Base-by-base conservation (phyloP, 2,888 invertebrate species). In the Malachius bipustulatus region DNA sequence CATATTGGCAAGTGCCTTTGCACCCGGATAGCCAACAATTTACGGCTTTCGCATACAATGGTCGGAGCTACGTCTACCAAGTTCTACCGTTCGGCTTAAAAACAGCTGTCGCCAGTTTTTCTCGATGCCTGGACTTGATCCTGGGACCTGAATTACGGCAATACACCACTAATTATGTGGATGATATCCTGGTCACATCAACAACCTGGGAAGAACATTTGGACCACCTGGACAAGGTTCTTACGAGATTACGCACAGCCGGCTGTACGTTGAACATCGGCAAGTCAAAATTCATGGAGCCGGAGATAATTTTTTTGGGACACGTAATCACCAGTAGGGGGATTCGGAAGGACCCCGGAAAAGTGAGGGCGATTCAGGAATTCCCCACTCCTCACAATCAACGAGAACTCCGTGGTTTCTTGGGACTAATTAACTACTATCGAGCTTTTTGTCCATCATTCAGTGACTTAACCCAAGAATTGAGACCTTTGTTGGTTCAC, bases 171-270 rank as follows among this genome's bases (percentile, higher is more conserved):
- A 43, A 37, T 27, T 56, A 57, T 36, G 42, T 56, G 4, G 54
- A 55, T 41, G 55, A 56, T 34, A 31, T 55, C 6, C 32, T 55
- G 4, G 41, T 55, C 1, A 44, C 45, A 0, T 54, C 53, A 0
- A 16, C 30, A 2, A 36, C 36, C 13, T 46, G 47, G 30, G 38
- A 47, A 10, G 32, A 42, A 14, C 50, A 51, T 30, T 12, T 49
- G 2, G 2, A 34, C n/a, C 47, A 51, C 29, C 13, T 52, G 2
- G 37, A 40, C 14, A 14, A 16, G 11, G 34, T 55, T 1, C 46
- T 50, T 9, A 12, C 26, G 4, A 31, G 38, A 15, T 34, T 51
- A 26, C 26, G 36, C 10, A 34, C 44, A 4, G 38, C 46, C 9
- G 45, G 35, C 35, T 42, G 49, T 10, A 54, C 51, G 1, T 14